Evolutionary conservation across 92 coral and sea anemone genomes (phyloP), one percentile per base, ranked within the genome.

Genomic region (Parazoanthus darwini): DNA sequence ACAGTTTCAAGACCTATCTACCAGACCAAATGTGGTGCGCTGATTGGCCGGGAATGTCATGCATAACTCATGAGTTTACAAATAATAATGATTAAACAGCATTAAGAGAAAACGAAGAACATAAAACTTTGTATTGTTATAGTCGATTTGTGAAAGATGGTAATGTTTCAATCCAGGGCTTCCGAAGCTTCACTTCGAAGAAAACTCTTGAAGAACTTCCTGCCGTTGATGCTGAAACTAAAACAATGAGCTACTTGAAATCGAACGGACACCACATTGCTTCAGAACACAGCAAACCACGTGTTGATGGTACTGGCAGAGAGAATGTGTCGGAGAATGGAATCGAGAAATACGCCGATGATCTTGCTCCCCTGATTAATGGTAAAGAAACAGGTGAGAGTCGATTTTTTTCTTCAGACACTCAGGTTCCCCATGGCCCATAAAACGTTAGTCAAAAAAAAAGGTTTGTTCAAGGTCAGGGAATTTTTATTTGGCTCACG

Each of bases 131-230:
- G 67, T 46, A 20, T 26, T 77, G 51, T n/a, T 59, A 48, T 13
- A 20, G 7, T 22, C 42, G 5, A n/a, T 75, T 86, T 38, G 6
- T 48, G 13, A 51, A 54, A 51, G 51, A 1, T 22, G 8, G 16
- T 18, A 18, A 22, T 77, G 9, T 48, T 36, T 50, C 50, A 78
- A 50, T 42, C 16, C 8, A 90, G 82, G 88, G 80, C 0, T 88
- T 77, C 50, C 78, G 74, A 23, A 37, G 82, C 4, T 85, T 54
- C 63, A 67, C 79, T 5, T 86, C 85, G 16, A 74, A 78, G 39
- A 94, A 85, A 18, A 82, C 85, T 37, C 89, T 97, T 66, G 99
- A 95, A 65, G 94, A 92, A 82, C 88, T 97, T 72, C 99, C 99
- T 3, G 95, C 96, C 5, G 96, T 95, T 38, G 99, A 97, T 77